A percentile compares a stretch with the other conserved stretches of the same genome.
Evolutionary conservation across 2,113 vertebrate genomes (phyloP).

Genomic region (Aleadryas rufinucha): DNA sequence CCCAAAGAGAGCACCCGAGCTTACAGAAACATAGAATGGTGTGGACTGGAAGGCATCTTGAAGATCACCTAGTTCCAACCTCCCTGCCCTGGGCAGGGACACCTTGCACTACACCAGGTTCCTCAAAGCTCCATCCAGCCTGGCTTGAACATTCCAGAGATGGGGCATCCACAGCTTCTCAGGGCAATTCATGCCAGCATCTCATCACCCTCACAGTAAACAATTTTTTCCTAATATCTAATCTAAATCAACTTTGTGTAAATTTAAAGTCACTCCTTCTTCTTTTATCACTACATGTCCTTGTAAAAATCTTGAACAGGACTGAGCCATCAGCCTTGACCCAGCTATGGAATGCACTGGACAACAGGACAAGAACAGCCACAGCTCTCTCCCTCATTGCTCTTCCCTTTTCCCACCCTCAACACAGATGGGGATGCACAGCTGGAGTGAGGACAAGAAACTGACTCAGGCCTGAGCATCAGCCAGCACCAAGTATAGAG

Average conservation of each 20-base stretch:
- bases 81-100: not conserved
- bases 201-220: not conserved
- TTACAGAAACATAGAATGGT: not conserved
- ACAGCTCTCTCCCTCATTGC: rapidly evolving
- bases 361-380: not conserved
- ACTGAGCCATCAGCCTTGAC: not conserved
- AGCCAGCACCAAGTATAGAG: not conserved
- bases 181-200: not conserved
- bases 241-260: not conserved
- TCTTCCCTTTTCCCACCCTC: not conserved
- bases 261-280: not conserved
- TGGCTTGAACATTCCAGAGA: not conserved
- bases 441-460: not conserved
- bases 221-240: not conserved
- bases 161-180: not conserved
- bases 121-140: not conserved
- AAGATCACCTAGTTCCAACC: not conserved
- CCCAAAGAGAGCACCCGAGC: not conserved
- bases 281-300: not conserved
- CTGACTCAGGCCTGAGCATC: not conserved
- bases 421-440: rapidly evolving
- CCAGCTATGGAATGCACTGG: rapidly evolving
- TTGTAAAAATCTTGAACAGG: not conserved
- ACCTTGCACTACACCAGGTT: not conserved
- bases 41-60: not conserved